Percentiles rank a stretch among this genome's conserved stretches.
Evolutionary conservation across 1,140 invertebrate species (phyloP).

Genomic region (Papilio aristodemus): DNA sequence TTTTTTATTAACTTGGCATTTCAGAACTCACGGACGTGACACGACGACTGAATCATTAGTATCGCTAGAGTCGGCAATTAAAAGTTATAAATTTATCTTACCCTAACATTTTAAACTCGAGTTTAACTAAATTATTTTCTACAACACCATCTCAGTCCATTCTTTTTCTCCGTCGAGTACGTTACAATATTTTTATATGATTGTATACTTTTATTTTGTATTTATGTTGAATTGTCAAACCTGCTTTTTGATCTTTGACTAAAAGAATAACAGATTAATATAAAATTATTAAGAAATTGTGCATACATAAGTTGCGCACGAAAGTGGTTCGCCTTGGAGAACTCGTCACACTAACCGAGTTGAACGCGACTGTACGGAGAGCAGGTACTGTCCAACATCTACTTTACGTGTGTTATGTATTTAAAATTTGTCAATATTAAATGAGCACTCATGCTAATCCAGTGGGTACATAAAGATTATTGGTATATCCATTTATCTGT

Average conservation of each 20-base stretch:
- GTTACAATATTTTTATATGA: too few species aligned
- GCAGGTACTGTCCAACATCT: neutral
- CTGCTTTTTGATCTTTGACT: neutral
- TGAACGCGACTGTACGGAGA: neutral
- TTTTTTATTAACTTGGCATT: neutral
- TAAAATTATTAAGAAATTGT: neutral
- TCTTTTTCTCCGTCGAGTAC: too few species aligned
- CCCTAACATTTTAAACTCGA: neutral
- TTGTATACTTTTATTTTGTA: neutral
- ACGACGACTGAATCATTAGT: neutral
- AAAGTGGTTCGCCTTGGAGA: conserved; percentile 18
- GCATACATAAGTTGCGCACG: neutral
- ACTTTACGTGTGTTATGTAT: too few species aligned
- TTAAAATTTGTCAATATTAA: too few species aligned
- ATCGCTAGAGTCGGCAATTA: neutral
- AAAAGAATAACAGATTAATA: neutral
- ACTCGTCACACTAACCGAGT: neutral
- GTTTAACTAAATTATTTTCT: too few species aligned
- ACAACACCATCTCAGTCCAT: too few species aligned
- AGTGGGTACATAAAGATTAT: too few species aligned
- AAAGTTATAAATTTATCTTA: neutral
- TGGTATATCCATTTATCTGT: too few species aligned
- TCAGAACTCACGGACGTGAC: neutral
- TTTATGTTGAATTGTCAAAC: neutral
- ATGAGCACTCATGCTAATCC: too few species aligned